Conservation (phyloP, 2,113 vertebrate genomes). For the Cervus canadensis region DNA sequence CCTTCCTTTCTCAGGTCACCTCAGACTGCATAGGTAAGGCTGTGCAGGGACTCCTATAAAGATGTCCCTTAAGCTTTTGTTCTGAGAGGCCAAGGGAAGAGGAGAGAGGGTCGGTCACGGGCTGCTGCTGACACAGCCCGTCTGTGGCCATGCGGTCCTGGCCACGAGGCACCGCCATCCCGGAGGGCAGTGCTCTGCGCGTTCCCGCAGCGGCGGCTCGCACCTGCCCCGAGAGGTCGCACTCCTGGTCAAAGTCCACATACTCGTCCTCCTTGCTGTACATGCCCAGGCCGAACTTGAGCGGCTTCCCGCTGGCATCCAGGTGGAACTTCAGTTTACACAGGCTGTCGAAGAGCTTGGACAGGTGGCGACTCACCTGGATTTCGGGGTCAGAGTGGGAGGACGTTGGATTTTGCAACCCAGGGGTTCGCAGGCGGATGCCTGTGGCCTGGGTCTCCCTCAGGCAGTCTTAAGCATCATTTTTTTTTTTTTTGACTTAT, state of each 20-base stretch:
- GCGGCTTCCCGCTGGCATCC: background rate
- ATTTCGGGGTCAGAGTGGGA: accelerated
- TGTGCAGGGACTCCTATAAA: accelerated
- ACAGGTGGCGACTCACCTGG: constrained; percentile 81
- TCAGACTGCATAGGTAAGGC: accelerated
- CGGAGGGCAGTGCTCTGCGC: accelerated
- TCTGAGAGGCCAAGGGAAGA: background rate
- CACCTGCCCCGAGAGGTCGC: constrained; percentile 82
- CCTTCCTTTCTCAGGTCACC: background rate
- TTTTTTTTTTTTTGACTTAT: no score
- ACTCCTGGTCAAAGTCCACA: constrained; percentile 69
- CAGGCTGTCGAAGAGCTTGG: constrained; percentile 82
- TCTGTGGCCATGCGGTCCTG: accelerated
- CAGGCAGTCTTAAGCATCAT: accelerated
- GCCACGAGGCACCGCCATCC: accelerated
- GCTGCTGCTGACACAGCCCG: background rate
- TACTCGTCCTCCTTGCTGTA: constrained; percentile 81
- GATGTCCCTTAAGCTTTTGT: accelerated
- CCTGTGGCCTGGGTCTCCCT: accelerated
- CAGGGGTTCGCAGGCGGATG: accelerated
- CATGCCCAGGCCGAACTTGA: constrained; percentile 78
- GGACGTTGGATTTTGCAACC: accelerated
- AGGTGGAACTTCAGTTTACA: constrained; percentile 78
- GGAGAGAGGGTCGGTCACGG: accelerated
- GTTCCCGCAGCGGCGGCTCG: background rate